These are phyloP conservation scores for Platygyra sinensis DNA, from an alignment of 64 coral and sea anemone genomes.

Conservation along the genomic window DNA sequence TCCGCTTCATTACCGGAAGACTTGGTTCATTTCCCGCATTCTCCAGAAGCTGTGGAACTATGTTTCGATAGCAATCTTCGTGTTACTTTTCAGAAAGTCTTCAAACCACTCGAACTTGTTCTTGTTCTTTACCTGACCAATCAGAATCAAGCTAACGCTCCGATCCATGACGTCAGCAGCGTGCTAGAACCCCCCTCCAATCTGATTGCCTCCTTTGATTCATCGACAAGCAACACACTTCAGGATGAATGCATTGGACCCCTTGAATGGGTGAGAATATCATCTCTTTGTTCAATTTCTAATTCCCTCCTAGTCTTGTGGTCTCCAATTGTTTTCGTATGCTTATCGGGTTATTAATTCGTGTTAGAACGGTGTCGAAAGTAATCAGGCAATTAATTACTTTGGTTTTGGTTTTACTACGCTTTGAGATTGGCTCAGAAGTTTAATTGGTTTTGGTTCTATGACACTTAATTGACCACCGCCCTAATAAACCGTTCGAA, in stretches of 20 bases:
- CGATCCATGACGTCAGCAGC: slow-evolving; percentile 70
- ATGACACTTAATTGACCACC: not conserved
- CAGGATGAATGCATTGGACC: slow-evolving; percentile 52
- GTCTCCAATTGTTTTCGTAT: not conserved
- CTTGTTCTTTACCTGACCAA: slow-evolving; percentile 80
- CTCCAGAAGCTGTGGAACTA: slow-evolving; percentile 48
- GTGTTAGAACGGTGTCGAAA: too few relatives aligned
- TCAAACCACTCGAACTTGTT: slow-evolving; percentile 81
- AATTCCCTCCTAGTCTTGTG: not conserved
- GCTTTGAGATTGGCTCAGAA: too few relatives aligned
- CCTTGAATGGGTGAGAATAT: slow-evolving; percentile 59
- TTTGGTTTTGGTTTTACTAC: too few relatives aligned
- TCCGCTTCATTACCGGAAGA: slow-evolving; percentile 37
- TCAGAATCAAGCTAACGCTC: slow-evolving; percentile 62
- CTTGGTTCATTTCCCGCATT: slow-evolving; percentile 50
- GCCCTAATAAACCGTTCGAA: too few relatives aligned
- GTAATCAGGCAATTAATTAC: too few relatives aligned
- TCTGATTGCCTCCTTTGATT: slow-evolving; percentile 59
- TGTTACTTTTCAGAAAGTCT: slow-evolving; percentile 84
- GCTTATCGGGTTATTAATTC: too few relatives aligned
- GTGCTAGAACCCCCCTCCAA: slow-evolving; percentile 78
- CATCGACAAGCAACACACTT: slow-evolving; percentile 45
- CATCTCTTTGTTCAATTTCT: not conserved
- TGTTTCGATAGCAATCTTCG: slow-evolving; percentile 74
- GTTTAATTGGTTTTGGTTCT: too few relatives aligned